Conservation (phyloP, 2,113 vertebrate species). For the Clarias gariepinus region DNA sequence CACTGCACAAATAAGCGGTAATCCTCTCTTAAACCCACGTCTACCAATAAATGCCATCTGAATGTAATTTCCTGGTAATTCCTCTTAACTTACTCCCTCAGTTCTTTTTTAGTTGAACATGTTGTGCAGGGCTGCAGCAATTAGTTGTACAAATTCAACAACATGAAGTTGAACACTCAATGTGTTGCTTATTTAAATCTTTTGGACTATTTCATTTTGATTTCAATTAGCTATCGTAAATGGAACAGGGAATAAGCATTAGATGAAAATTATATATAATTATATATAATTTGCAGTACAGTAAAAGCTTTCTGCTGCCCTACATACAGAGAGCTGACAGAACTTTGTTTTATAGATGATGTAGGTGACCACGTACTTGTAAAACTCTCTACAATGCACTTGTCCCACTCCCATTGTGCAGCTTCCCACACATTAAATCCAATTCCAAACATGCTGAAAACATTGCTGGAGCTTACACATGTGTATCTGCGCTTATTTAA, state of each 20-base stretch:
- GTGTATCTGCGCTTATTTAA: neutral
- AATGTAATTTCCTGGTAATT: slow-evolving; percentile 30
- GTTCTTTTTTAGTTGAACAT: neutral
- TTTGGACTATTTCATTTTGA: neutral
- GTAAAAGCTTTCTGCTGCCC: too few species aligned
- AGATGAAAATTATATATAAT: too few species aligned
- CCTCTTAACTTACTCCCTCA: slow-evolving; percentile 3
- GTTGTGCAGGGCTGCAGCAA: neutral
- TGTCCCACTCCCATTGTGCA: neutral
- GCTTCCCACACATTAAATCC: neutral
- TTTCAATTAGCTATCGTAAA: neutral
- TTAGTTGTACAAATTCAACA: neutral
- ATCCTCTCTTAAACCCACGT: slow-evolving; percentile 41
- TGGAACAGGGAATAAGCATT: neutral
- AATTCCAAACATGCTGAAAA: neutral
- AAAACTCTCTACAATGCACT: neutral
- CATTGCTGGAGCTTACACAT: neutral
- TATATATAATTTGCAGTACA: neutral
- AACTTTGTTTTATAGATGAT: neutral
- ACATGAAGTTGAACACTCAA: neutral
- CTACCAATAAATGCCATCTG: slow-evolving; percentile 38
- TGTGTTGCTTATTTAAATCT: neutral
- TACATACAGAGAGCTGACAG: neutral
- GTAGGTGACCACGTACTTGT: neutral
- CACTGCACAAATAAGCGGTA: slow-evolving; percentile 40